Percentiles rank a stretch among this genome's conserved stretches.
Conservation (phyloP, 2,888 invertebrate genomes). For the Polydrusus cervinus region DNA sequence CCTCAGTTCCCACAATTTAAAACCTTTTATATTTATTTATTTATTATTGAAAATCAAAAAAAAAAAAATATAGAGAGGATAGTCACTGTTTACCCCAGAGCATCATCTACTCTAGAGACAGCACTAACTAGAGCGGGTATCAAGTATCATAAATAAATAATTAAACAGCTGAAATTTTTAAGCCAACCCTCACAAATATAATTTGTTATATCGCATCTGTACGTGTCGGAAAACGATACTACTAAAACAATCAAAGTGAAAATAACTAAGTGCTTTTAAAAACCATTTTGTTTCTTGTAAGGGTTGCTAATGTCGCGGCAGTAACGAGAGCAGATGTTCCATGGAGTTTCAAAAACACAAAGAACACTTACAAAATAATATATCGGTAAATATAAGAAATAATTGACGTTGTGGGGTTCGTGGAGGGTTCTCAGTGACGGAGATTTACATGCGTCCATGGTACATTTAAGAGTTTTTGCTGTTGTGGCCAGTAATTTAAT, state of each 20-base stretch:
- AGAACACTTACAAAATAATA: slow-evolving; percentile 11
- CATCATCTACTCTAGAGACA: too few relatives aligned
- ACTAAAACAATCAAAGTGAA: slow-evolving; percentile 23
- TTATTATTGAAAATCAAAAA: too few relatives aligned
- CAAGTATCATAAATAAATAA: too few relatives aligned
- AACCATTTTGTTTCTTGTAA: neutral
- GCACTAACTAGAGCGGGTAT: too few relatives aligned
- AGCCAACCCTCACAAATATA: neutral
- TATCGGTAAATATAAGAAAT: slow-evolving; percentile 5
- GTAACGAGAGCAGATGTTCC: slow-evolving; percentile 10
- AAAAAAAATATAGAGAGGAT: too few relatives aligned
- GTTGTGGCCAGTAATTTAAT: too few relatives aligned
- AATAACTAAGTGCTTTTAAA: slow-evolving; percentile 10
- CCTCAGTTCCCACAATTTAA: too few relatives aligned
- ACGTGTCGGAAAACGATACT: neutral
- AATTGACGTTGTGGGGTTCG: neutral
- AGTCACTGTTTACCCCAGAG: too few relatives aligned
- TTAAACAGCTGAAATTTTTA: neutral
- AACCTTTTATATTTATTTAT: too few relatives aligned
- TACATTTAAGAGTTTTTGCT: too few relatives aligned
- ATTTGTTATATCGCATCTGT: neutral
- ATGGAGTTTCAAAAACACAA: slow-evolving; percentile 8
- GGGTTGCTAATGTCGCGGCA: slow-evolving; percentile 16
- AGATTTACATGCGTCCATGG: neutral
- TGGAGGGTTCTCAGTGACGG: neutral